These are phyloP conservation scores for Echinarachnius parma DNA, from an alignment of 53 echinoderm and acorn worm species.

Conservation along the genomic window DNA sequence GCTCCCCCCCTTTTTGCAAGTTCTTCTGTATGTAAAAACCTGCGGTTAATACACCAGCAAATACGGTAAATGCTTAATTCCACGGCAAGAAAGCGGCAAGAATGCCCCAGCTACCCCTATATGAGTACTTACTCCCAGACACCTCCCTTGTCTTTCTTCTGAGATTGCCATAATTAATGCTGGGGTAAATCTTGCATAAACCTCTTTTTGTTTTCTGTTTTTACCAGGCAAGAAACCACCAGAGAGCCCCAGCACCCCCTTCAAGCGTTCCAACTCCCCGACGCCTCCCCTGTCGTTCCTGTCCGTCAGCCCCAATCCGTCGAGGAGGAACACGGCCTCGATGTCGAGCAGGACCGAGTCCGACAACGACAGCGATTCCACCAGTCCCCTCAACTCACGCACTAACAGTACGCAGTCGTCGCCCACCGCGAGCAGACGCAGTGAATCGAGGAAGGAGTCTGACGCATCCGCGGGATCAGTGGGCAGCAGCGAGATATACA, in stretches of 20 bases:
- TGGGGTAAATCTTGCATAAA: too few species aligned
- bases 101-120: too few species aligned
- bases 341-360: constrained; percentile 5
- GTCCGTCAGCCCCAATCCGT: constrained; percentile 44
- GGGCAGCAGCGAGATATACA: constrained; percentile 86
- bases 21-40: too few species aligned
- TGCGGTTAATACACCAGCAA: too few species aligned
- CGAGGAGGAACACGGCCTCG: constrained; percentile 26
- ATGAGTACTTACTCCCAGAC: too few species aligned
- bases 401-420: constrained; percentile 85
- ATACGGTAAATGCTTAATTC: too few species aligned
- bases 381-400: constrained; percentile 76
- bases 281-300: constrained; percentile 46
- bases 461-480: constrained; percentile 75
- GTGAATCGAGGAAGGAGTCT: constrained; percentile 71
- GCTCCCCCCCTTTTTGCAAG: too few species aligned
- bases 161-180: too few species aligned
- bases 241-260: constrained; percentile 15
- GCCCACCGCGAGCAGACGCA: constrained; percentile 44
- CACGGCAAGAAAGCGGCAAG: too few species aligned
- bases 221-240: constrained; percentile 57
- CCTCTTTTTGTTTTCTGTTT: too few species aligned
- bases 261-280: constrained; percentile 55
- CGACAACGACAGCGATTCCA: constrained; percentile 54
- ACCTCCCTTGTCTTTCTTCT: too few species aligned